Conservation (phyloP, 1,140 invertebrate species). For the Zaprionus taronus region DNA sequence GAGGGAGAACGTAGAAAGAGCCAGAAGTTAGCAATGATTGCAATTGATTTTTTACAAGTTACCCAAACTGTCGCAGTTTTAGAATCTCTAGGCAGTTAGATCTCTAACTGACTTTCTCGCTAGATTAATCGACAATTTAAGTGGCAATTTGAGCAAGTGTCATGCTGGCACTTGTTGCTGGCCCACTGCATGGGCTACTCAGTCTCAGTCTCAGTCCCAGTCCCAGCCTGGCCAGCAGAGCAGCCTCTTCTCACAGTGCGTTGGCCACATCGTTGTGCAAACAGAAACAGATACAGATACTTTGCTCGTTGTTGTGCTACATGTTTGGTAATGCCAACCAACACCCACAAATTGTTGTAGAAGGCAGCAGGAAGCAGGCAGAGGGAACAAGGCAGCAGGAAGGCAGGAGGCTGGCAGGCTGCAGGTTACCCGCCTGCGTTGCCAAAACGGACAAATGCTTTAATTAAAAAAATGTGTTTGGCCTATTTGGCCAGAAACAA, state of each 20-base stretch:
- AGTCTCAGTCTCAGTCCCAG: not conserved
- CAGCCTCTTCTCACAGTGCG: conserved; percentile 20
- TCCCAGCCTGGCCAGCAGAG: not conserved
- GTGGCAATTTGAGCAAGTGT: conserved; percentile 5
- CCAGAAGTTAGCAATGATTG: not conserved
- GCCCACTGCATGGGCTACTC: conserved; percentile 13
- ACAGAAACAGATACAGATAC: conserved; percentile 5
- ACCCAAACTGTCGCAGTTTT: not conserved
- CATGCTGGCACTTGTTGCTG: conserved; percentile 32
- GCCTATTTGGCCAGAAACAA: conserved; percentile 57
- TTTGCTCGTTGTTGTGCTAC: conserved; percentile 18
- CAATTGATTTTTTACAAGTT: not conserved
- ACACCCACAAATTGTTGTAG: conserved; percentile 63
- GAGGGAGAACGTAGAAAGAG: not conserved
- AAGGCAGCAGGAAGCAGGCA: conserved; percentile 24
- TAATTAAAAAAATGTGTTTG: conserved; percentile 77
- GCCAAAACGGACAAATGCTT: conserved; percentile 67
- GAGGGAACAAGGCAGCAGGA: not conserved
- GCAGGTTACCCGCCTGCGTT: conserved; percentile 18
- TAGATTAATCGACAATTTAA: conserved; percentile 16
- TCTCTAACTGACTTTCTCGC: not conserved
- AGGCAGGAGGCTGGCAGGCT: not conserved
- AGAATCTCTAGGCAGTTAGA: not conserved
- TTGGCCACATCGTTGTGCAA: conserved; percentile 25
- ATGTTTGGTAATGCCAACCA: conserved; percentile 48